These are phyloP conservation scores for Phengaris alcon DNA, from an alignment of 2,888 invertebrate species.

Conservation along the genomic window DNA sequence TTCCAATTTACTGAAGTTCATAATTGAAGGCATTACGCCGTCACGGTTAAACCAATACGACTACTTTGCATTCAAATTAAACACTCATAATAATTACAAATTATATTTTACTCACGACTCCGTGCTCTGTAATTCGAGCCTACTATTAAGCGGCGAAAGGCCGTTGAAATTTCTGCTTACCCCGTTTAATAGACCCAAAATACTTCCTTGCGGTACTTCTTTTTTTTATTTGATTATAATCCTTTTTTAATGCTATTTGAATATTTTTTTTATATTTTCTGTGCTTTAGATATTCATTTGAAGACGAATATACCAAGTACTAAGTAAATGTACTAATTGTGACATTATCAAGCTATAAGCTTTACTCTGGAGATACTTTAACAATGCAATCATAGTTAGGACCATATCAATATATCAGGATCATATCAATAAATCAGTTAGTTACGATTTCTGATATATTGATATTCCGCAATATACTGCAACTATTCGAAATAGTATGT, in stretches of 20 bases:
- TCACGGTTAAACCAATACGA: conserved; percentile 9
- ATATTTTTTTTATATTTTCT: background rate
- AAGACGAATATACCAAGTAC: no score
- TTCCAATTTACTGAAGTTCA: conserved; percentile 18
- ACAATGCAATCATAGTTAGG: no score
- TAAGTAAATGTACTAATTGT: no score
- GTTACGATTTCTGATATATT: no score
- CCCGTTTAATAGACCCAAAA: background rate
- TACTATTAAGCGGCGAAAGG: background rate
- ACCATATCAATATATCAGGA: no score
- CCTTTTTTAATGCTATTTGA: background rate
- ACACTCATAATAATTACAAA: conserved; percentile 6
- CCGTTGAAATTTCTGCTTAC: background rate
- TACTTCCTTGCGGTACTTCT: background rate
- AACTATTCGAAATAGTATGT: no score
- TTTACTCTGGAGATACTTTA: no score
- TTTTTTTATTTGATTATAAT: background rate
- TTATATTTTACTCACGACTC: background rate
- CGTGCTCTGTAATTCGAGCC: background rate
- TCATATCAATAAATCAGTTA: no score
- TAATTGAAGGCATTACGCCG: conserved; percentile 14
- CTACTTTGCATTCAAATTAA: background rate
- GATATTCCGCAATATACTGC: no score
- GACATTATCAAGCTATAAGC: no score
- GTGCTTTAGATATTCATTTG: no score